phyloP scores from a whole-genome alignment of 2,113 vertebrate genomes.

The Lagenorhynchus albirostris region DNA sequence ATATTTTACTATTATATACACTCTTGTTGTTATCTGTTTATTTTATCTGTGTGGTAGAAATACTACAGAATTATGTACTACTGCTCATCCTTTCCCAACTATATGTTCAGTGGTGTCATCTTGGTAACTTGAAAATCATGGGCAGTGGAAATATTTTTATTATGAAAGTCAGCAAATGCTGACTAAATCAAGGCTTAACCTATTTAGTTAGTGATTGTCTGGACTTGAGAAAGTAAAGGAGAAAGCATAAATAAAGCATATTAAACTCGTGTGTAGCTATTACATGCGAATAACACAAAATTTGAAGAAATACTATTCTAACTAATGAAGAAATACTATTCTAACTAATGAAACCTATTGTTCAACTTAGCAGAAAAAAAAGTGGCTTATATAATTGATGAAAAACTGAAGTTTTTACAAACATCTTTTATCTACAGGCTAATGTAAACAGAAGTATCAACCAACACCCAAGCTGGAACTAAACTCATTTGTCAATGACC shows the following conservation, averaged over 20 bases:
- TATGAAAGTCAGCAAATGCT: neutral
- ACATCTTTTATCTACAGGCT: neutral
- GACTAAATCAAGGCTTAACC: neutral
- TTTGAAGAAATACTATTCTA: neutral
- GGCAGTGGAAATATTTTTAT: neutral
- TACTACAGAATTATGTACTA: neutral
- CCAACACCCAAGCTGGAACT: neutral
- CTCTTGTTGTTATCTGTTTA: neutral
- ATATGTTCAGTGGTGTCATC: neutral
- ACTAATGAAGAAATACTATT: neutral
- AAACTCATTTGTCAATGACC: neutral
- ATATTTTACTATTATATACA: neutral
- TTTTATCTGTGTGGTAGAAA: neutral
- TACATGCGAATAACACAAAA: neutral
- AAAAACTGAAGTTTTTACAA: neutral
- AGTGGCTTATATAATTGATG: neutral
- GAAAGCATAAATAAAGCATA: neutral
- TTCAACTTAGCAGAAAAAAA: neutral
- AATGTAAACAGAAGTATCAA: neutral
- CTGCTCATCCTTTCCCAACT: neutral
- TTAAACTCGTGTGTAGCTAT: neutral
- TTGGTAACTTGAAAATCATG: neutral
- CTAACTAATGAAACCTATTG: neutral
- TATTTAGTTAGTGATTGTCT: neutral
- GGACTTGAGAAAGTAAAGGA: neutral